Evolutionary conservation across 1,140 invertebrate genomes (phyloP), one percentile per base, ranked within the genome.

Genomic region (Schlechtendalia chinensis): DNA sequence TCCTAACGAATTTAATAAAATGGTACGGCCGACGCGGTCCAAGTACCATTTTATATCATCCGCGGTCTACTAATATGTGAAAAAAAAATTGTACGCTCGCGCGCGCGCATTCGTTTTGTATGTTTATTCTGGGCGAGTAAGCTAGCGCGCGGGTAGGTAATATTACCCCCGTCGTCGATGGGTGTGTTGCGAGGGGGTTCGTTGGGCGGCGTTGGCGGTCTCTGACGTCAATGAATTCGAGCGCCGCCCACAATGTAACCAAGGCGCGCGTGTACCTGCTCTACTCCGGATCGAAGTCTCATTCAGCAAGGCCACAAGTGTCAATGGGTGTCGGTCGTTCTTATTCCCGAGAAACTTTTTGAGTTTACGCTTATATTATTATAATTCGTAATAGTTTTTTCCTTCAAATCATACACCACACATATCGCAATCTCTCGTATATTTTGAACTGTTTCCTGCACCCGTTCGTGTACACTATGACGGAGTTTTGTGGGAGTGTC

Each of bases 261-360:
- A 50, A 77, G 39, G 75, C 75, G 75, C 75, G 75, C 75, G 75
- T 58, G 58, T 79, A 79, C 75, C 58, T 63, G 39, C 75, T 79
- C 75, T 39, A 39, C 32, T 63, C 22, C 58, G 56, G 39, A 79
- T 79, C 75, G 56, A 79, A 79, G 56, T 79, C 75, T 79, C 75
- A 79, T 79, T 79, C 75, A 79, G 75, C 75, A 61, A 79, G 75
- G 75, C 75, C 75, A 79, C 75, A 79, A 79, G 75, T 79, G 75
- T 79, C 75, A 79, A 79, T 63, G 75, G 58, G 22, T 24, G 27
- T 24, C 58, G 75, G 75, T 53, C 24, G 39, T 79, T n/a, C 75
- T 79, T 8, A 8, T 39, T 58, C 27, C 45, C n/a, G 19, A 72
- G 69, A 17, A 69, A 69, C 67, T 69, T 69, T 47, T 19, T 12